A percentile compares a stretch with the other conserved stretches of the same genome.
phyloP scores from a whole-genome alignment of 1,140 invertebrate species.

The Drosophila nikananu region DNA sequence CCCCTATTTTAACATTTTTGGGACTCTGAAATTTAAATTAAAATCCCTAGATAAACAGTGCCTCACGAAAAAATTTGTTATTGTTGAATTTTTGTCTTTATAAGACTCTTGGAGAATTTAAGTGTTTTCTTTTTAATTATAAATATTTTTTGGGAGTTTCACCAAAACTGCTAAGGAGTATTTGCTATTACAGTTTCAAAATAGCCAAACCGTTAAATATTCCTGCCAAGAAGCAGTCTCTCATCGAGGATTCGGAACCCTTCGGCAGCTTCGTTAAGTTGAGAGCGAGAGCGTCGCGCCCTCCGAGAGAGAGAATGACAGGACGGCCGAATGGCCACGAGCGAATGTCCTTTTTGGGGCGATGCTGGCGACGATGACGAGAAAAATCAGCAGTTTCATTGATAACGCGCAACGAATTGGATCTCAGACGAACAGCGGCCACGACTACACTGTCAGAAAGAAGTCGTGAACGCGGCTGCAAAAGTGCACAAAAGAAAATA shows the following conservation, averaged over 20 bases:
- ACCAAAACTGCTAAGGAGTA: not conserved
- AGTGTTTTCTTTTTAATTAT: not conserved
- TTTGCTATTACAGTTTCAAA: not conserved
- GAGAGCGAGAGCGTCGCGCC: slow-evolving; percentile 13
- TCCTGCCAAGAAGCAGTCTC: not conserved
- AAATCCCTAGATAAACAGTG: not conserved
- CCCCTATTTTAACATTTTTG: slow-evolving; percentile 38
- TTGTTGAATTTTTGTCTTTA: not conserved
- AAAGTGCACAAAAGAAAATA: slow-evolving; percentile 29
- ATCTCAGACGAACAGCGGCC: slow-evolving; percentile 54
- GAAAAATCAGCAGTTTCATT: slow-evolving; percentile 81
- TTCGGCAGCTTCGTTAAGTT: slow-evolving; percentile 36
- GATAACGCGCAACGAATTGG: slow-evolving; percentile 79
- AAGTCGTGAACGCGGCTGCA: slow-evolving; percentile 21
- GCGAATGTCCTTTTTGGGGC: slow-evolving; percentile 56
- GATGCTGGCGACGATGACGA: slow-evolving; percentile 78
- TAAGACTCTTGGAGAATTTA: not conserved
- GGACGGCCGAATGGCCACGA: slow-evolving; percentile 23
- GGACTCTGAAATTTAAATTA: slow-evolving; percentile 2
- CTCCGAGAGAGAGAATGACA: slow-evolving; percentile 12
- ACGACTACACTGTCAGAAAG: slow-evolving; percentile 30
- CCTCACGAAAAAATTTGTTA: not conserved
- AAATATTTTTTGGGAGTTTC: not conserved
- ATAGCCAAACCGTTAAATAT: slow-evolving; percentile 11
- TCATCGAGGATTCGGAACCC: not conserved